Base-by-base conservation (phyloP, 2,113 vertebrate genomes). In the Triplophysa dalaica region DNA sequence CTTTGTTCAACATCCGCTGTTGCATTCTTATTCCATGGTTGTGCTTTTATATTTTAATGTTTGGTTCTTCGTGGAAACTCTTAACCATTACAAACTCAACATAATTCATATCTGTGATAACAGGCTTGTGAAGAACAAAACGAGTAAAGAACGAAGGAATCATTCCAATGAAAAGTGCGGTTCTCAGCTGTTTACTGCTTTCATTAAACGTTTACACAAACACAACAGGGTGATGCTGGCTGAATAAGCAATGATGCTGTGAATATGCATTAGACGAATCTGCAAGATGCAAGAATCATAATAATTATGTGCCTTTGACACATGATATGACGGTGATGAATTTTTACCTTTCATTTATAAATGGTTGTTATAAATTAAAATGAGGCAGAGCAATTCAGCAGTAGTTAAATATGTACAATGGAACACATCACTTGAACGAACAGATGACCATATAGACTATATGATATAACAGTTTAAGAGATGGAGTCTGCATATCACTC, bases 201-300 rank as follows among this genome's bases (percentile, higher is more conserved):
- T 74, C 8, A 66, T 60, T 64, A 50, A 2, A 41, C n/a, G 21
- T 75, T n/a, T 52, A 38, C 54, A 52, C 22, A 38, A 13, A 16
- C 24, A 64, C 58, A 79, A 56, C 50, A 70, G 22, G 5, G 54
- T 45, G 70, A 75, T 64, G 70, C 67, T 56, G 38, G 24, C 8
- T 45, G 70, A 75, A 82, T 82, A 68, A 58, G 38, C 29, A 82
- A 70, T 83, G 48, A 70, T 5, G 12, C 22, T 63, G 75, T 83
- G 70, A 75, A 75, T 82, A 74, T 82, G 77, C 70, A 74, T 63
- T 13, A 41, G 54, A 69, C 67, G 9, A 7, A 48, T 8, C 24
- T 29, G 9, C 17, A 58, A 58, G 17, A 43, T 43, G 43, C 43
- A 75, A 19, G 54, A 62, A 52, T 56, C 11, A 22, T 24, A 48